A percentile compares a stretch with the other conserved stretches of the same genome.
These are phyloP conservation scores for Epinephelus awoara DNA, from an alignment of 2,797 vertebrate species.

Conservation along the genomic window DNA sequence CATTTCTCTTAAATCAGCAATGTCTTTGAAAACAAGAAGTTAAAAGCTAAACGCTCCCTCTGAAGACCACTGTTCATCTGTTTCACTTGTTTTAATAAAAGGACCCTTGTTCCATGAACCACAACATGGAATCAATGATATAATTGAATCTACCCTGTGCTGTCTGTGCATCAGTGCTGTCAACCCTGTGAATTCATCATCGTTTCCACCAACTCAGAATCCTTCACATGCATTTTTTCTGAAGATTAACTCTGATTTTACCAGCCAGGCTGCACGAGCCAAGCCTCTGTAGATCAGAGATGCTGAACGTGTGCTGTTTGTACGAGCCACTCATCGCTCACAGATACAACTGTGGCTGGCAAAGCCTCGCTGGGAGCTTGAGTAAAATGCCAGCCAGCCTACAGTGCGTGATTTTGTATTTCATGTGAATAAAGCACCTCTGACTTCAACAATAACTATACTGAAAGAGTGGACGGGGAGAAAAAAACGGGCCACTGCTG, in stretches of 20 bases:
- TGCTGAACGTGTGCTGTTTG: constrained; percentile 9
- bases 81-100: constrained; percentile 18
- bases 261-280: background rate
- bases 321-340: constrained; percentile 3
- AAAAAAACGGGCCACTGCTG: background rate
- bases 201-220: too few species aligned
- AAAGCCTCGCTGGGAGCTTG: background rate
- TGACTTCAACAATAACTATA: background rate
- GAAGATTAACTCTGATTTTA: constrained; percentile 3
- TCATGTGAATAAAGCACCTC: background rate
- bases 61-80: background rate
- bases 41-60: background rate
- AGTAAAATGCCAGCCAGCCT: background rate
- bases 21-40: constrained; percentile 11
- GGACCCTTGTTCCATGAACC: background rate
- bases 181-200: background rate
- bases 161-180: background rate
- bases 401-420: background rate
- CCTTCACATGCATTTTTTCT: background rate
- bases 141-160: background rate
- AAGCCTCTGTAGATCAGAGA: background rate
- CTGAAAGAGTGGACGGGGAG: background rate
- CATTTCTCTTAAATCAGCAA: background rate
- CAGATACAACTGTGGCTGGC: background rate
- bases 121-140: background rate